Base-by-base conservation (phyloP, 2,888 invertebrate species). In the Mycalesis mineus region DNA sequence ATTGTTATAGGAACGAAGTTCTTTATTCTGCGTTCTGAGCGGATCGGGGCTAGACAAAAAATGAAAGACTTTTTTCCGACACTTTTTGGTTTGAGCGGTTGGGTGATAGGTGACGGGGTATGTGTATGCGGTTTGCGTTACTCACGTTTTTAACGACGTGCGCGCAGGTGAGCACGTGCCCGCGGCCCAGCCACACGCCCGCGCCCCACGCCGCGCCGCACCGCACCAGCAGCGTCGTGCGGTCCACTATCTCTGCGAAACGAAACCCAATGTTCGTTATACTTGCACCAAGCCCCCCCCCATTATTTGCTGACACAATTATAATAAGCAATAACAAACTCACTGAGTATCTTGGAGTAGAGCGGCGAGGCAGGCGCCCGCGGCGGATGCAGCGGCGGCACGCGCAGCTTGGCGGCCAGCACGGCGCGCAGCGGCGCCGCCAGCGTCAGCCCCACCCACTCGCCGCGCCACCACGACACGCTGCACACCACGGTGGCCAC, bases 361-460 rank as follows among this genome's bases (percentile, higher is more conserved):
- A 73, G 73, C 8, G 72, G 74, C 3, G 67, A 2, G 36, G 13
- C 67, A 1, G 50, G 58, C 0, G 70, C 68, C 2, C 63, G 57
- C 68, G 17, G 51, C 47, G 57, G 58, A 42, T 7, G 55, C 74
- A 67, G 65, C n/a, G 78, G 77, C 14, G 88, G 83, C 55, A 90
- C 80, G 1, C 77, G 65, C 52, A 87, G 82, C 69, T 84, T 84
- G 65, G 79, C 81, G 2, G 77, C 77, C 60, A 84, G 86, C 58
- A 88, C 89, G 1, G 91, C 80, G 42, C 75, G 73, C 22, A 93
- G 77, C 61, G 91, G 91, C 29, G 91, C 92, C 44, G 86, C 85
- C 61, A 93, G 82, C 9, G 92, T 92, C 62, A 92, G 90, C 53
- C 92, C 92, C 61, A 92, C 91, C 91, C 92, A 91, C 78, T 93